phyloP scores from a whole-genome alignment of 2,113 vertebrate genomes.

The Odocoileus hemionus region DNA sequence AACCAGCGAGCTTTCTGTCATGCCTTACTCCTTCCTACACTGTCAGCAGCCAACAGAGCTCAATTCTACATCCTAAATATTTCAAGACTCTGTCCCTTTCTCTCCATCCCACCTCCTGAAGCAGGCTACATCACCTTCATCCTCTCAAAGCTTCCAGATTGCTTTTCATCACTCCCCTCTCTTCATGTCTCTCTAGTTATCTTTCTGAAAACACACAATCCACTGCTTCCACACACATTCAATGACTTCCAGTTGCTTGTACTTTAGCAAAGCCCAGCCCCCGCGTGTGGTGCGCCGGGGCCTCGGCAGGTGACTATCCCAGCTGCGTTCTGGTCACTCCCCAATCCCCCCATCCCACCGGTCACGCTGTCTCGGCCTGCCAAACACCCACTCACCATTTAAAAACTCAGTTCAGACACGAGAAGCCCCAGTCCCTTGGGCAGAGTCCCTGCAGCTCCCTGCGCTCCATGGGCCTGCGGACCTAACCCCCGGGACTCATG shows the following conservation, averaged over 20 bases:
- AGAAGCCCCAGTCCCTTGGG: not conserved
- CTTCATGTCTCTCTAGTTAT: not conserved
- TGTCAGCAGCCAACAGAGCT: not conserved
- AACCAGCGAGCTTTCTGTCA: not conserved
- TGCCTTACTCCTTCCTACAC: not conserved
- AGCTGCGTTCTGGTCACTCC: too few relatives aligned
- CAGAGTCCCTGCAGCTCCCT: not conserved
- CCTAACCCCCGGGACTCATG: accelerated
- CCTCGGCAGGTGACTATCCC: not conserved
- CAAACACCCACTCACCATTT: not conserved
- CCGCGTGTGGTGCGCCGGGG: not conserved
- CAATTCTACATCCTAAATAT: not conserved
- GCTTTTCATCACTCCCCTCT: not conserved
- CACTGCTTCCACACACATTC: not conserved
- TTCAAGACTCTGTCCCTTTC: not conserved
- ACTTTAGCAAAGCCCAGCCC: not conserved
- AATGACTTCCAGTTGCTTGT: not conserved
- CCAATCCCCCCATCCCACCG: not conserved
- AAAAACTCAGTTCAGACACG: not conserved
- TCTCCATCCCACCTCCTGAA: not conserved
- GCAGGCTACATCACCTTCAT: not conserved
- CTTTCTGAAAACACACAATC: not conserved
- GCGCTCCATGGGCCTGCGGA: not conserved
- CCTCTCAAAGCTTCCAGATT: not conserved
- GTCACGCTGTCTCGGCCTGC: not conserved